Evolutionary conservation across 2,797 vertebrate species (phyloP), one percentile per base, ranked within the genome.

Genomic region (Lacerta viridis): DNA sequence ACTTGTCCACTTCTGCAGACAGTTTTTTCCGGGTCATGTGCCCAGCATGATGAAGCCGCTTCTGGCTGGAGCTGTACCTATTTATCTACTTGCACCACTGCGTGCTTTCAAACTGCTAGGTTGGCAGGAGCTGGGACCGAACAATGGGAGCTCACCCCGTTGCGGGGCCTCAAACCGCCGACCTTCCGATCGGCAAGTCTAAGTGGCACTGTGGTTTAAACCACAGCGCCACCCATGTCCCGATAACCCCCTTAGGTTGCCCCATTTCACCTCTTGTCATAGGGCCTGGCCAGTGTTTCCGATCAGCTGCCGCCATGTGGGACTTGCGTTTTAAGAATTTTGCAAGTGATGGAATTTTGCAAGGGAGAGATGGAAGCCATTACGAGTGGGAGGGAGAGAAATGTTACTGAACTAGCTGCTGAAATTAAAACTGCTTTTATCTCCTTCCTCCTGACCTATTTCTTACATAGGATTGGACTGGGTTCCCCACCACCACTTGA

Each of bases 401-500:
- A 89, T 92, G 69, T 78, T 92, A 66, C 92, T 61, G 9, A 80
- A 85, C 87, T 18, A 17, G 75, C 83, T 50, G 80, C 87, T 90
- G 94, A 88, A 95, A 94, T 80, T 80, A 80, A 91, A 79, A 83
- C 75, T 55, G 95, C 94, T 93, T 94, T 81, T 4, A 81, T 41
- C 92, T 95, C 94, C 95, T 96, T 96, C 96, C 94, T 96, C 94
- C 96, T 98, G 98, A 99, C 98, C 98, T 98, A 98, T 97, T 98
- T 99, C 97, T 98, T 97, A 96, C 98, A 97, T 98, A 97, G 97
- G 97, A 98, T 98, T 97, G 97, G 97, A 97, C 97, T 96, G 90
- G 94, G 96, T 95, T 94, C 95, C 95, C 97, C 95, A 94, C 96
- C 97, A 97, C 97, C 97, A 94, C 96, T 97, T 96, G 33, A 83